These are phyloP conservation scores for Sebastes alutus DNA, from an alignment of 2,797 vertebrate species.

Conservation along the genomic window DNA sequence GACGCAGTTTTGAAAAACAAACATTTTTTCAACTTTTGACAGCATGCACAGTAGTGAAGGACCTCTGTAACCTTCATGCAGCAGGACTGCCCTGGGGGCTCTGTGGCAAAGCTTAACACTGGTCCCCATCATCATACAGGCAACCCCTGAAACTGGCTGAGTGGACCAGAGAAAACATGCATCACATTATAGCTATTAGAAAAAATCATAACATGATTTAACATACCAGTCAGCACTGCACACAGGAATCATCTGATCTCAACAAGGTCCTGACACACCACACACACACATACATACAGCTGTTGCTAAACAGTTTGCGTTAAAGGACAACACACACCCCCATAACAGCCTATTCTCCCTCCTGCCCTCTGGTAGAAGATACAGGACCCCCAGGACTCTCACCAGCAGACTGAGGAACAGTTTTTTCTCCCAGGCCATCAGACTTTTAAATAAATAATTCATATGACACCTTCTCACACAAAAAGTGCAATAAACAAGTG, in stretches of 20 bases:
- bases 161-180: slow-evolving; percentile 30
- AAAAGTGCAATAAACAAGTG: too few species aligned
- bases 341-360: too few species aligned
- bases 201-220: slow-evolving; percentile 43
- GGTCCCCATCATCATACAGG: slow-evolving; percentile 6
- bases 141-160: slow-evolving; percentile 27
- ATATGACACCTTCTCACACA: too few species aligned
- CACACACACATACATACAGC: neutral
- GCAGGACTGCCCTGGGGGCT: slow-evolving; percentile 4
- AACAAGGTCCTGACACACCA: neutral
- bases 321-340: too few species aligned
- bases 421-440: too few species aligned
- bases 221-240: neutral
- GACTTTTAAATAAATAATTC: too few species aligned
- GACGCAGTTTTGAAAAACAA: neutral
- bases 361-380: too few species aligned
- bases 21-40: neutral
- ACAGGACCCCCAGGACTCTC: neutral
- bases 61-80: neutral
- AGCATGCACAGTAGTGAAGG: neutral
- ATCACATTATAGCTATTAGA: slow-evolving; percentile 51
- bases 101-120: slow-evolving; percentile 13
- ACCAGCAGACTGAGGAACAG: neutral
- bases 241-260: neutral
- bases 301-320: neutral